phyloP scores from a whole-genome alignment of 2,797 vertebrate genomes.

The Lycodopsis pacificus region DNA sequence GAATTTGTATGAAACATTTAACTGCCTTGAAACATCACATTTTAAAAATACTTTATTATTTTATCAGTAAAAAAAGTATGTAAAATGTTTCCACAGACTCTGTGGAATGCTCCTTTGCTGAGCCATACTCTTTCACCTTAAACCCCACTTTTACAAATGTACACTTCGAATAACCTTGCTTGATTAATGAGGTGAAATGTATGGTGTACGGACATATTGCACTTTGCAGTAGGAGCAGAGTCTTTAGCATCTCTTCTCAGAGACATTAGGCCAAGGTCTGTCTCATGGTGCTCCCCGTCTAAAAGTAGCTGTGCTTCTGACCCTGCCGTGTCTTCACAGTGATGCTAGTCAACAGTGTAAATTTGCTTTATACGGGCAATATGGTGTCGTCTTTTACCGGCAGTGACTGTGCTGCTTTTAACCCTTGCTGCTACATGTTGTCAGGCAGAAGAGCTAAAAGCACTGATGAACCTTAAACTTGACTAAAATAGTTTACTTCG shows the following conservation, averaged over 20 bases:
- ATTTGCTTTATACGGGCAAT: constrained; percentile 52
- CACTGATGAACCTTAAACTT: constrained; percentile 35
- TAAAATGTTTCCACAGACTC: constrained; percentile 40
- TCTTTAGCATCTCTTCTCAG: constrained; percentile 45
- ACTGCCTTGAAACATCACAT: constrained; percentile 3
- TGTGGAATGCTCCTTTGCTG: constrained; percentile 6
- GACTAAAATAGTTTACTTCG: constrained; percentile 13
- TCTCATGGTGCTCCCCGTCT: constrained; percentile 33
- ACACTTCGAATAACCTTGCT: constrained; percentile 62
- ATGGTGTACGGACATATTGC: constrained; percentile 45
- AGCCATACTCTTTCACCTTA: constrained; percentile 34
- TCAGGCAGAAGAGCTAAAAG: constrained; percentile 42
- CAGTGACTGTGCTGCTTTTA: constrained; percentile 35
- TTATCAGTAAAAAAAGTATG: constrained; percentile 44
- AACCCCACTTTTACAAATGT: constrained; percentile 27
- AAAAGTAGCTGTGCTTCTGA: constrained; percentile 33
- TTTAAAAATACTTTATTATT: constrained; percentile 36
- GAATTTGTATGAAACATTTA: constrained; percentile 43
- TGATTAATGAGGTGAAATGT: constrained; percentile 73
- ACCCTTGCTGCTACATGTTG: constrained; percentile 33
- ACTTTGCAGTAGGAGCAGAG: constrained; percentile 43
- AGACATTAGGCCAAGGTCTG: constrained; percentile 63
- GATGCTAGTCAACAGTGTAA: constrained; percentile 54
- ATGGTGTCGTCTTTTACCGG: constrained; percentile 62
- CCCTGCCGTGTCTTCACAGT: constrained; percentile 41